Base-by-base conservation (phyloP, 2,888 invertebrate species). In the Sturmia bella region DNA sequence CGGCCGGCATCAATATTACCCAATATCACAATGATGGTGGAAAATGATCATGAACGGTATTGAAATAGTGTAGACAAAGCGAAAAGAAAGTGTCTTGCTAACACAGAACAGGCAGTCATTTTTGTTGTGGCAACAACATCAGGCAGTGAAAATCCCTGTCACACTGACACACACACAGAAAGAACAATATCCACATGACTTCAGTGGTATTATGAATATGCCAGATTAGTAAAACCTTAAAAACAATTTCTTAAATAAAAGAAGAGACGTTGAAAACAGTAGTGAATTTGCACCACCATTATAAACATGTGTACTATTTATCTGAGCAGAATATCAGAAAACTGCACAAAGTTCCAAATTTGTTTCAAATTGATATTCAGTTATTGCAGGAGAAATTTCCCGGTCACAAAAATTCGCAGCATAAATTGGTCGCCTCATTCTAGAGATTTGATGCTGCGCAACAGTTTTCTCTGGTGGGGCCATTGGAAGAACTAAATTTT, bases 1-100 rank as follows among this genome's bases (percentile, higher is more conserved):
- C 66, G 61, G 21, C 68, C 59, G 54, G 15, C 73, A 66, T 32
- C 41, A 54, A 41, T 39, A 56, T 66, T 63, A 61, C 59, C 43
- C 32, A 59, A 59, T 50, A 56, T 24, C n/a, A 56, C 39, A 21
- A 64, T 75, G 57, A 59, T 15, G 21, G 32, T 52, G 7, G 19
- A 27, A 48, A 24, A 52, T 75, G n/a, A 75, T 37, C 75, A 64
- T 66, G 57, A 63, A 7, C 37, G 43, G 32, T 48, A 57, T 11
- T 21, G 50, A n/a, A 69, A 64, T 45, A 68, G 61, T 64, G 74
- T 24, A 74, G 69, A 64, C 63, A 74, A 69, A 69, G 74, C 74
- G 12, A 57, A 80, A 75, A 63, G 64, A 74, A 69, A 57, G 56
- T 80, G 80, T 80, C 80, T 80, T 74, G 80, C 69, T 80, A 70